Evolutionary conservation across 2,113 vertebrate species (phyloP).

Genomic region (Callionymus lyra): DNA sequence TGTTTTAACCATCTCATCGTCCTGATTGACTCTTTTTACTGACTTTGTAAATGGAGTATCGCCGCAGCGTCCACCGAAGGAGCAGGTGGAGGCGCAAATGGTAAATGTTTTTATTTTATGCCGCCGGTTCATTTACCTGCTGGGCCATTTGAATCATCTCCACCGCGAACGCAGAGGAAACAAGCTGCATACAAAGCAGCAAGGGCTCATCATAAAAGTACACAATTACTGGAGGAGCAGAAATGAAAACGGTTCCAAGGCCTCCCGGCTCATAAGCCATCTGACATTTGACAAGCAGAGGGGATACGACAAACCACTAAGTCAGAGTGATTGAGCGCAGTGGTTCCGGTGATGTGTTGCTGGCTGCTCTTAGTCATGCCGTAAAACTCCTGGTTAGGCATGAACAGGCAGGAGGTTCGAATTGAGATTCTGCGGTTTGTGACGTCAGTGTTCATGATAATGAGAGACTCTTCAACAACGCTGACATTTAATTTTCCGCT

Average conservation of each 20-base stretch:
- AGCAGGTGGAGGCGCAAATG: constrained; percentile 48
- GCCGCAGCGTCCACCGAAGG: constrained; percentile 19
- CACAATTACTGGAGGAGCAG: constrained; percentile 15
- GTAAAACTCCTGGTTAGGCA: constrained; percentile 10
- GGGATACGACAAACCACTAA: constrained; percentile 25
- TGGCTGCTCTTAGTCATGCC: constrained; percentile 22
- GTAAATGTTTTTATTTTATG: constrained; percentile 26
- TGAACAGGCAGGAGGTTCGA: no score
- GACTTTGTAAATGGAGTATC: constrained; percentile 43
- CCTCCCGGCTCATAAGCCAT: constrained; percentile 10
- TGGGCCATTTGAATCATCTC: constrained; percentile 22
- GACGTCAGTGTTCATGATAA: not conserved
- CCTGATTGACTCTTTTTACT: constrained; percentile 48
- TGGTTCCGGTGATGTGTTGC: constrained; percentile 5
- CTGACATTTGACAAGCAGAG: constrained; percentile 51
- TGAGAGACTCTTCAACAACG: constrained; percentile 6
- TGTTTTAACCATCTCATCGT: constrained; percentile 42
- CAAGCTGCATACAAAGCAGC: constrained; percentile 12
- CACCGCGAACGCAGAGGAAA: constrained; percentile 5
- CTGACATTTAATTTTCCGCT: constrained; percentile 53
- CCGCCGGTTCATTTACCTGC: constrained; percentile 32
- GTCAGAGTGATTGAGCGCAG: constrained; percentile 27
- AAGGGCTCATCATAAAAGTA: constrained; percentile 21
- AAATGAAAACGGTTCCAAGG: constrained; percentile 14
- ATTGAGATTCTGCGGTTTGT: no score